These are phyloP conservation scores for Nyctalus aviator DNA, from an alignment of 2,797 vertebrate genomes.

Conservation along the genomic window DNA sequence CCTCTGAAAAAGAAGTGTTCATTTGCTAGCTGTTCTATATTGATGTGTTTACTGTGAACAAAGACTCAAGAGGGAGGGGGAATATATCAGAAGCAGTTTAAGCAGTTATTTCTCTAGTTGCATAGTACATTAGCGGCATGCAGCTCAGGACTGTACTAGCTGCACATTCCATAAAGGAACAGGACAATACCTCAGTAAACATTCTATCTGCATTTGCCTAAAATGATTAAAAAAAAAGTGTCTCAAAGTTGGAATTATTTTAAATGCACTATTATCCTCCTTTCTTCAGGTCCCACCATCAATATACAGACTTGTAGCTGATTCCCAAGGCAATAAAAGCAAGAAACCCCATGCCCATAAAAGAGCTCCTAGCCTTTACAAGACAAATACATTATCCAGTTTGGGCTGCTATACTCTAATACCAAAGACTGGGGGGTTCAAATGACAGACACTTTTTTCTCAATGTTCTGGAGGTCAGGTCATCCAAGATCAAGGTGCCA, in stretches of 20 bases:
- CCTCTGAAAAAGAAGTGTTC: conserved; percentile 77
- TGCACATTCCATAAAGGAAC: conserved; percentile 65
- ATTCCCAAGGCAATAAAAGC: conserved; percentile 6
- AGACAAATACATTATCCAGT: background rate
- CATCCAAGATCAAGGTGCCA: background rate
- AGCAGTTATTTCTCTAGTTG: conserved; percentile 81
- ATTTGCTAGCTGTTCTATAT: conserved; percentile 79
- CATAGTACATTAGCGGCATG: conserved; percentile 42
- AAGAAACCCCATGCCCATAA: background rate
- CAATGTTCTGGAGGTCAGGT: background rate
- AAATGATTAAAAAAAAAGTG: conserved; percentile 16
- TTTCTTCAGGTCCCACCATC: background rate
- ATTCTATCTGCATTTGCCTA: conserved; percentile 40
- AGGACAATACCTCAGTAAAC: conserved; percentile 25
- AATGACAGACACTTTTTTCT: background rate
- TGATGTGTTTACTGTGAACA: conserved; percentile 83
- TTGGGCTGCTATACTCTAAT: background rate
- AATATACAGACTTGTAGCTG: background rate
- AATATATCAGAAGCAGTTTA: conserved; percentile 79
- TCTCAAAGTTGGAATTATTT: conserved; percentile 39
- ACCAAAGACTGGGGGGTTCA: background rate
- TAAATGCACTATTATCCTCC: background rate
- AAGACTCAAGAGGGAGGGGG: conserved; percentile 43
- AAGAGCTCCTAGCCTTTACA: background rate
- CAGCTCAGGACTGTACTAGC: conserved; percentile 41